Evolutionary conservation across 2,797 vertebrate genomes (phyloP).

Genomic region (Cyprinella venusta): DNA sequence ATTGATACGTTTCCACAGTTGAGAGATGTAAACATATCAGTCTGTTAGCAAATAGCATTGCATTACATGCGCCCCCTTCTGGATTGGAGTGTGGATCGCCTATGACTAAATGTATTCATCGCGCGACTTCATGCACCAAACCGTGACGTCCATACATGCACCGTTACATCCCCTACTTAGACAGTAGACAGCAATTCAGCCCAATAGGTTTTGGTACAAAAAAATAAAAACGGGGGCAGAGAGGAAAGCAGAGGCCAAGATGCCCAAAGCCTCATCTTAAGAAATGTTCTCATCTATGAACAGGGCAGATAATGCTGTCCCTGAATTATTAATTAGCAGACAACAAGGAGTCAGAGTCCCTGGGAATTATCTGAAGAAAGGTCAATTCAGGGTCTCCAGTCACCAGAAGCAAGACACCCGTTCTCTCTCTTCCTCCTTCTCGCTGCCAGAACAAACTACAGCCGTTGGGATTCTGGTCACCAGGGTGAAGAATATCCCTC

Average conservation of each 20-base stretch:
- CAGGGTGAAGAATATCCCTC: conserved; percentile 9
- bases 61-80: too few species aligned
- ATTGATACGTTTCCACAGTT: too few species aligned
- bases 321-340: conserved; percentile 73
- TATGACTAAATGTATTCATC: too few species aligned
- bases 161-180: too few species aligned
- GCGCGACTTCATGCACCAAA: too few species aligned
- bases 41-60: too few species aligned
- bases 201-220: background rate
- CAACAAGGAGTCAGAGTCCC: conserved; percentile 65
- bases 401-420: conserved; percentile 57
- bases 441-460: background rate
- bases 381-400: conserved; percentile 64
- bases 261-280: conserved; percentile 33
- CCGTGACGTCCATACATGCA: too few species aligned
- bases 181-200: background rate
- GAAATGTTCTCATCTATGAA: conserved; percentile 60
- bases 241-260: conserved; percentile 32
- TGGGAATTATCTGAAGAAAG: conserved; percentile 69
- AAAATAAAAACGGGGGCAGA: background rate
- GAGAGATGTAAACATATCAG: too few species aligned
- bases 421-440: conserved; percentile 26
- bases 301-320: conserved; percentile 62
- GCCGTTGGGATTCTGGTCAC: background rate
- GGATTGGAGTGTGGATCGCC: too few species aligned